phyloP scores from a whole-genome alignment of 2,888 invertebrate genomes.

The Trichogramma evanescens region DNA sequence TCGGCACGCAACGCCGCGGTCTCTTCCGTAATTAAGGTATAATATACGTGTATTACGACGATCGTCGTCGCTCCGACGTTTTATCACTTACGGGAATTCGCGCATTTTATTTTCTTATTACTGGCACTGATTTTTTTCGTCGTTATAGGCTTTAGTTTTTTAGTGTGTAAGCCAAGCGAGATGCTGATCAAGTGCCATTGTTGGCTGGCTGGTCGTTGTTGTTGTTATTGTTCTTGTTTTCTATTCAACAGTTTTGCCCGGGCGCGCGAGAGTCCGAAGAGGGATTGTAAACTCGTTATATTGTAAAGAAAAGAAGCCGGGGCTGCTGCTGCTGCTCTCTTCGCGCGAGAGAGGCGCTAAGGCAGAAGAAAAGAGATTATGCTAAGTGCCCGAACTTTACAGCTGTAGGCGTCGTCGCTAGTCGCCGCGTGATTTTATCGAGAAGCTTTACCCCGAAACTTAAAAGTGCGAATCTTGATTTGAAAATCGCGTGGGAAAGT shows the following conservation, averaged over 20 bases:
- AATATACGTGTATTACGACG: background rate
- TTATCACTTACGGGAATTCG: background rate
- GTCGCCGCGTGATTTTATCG: no score
- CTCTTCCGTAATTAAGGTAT: no score
- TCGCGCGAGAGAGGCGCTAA: no score
- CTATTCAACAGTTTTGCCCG: background rate
- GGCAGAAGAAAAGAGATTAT: conserved; percentile 8
- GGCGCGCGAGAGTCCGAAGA: background rate
- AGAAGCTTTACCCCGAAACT: no score
- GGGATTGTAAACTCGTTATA: conserved; percentile 22
- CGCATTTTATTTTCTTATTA: background rate
- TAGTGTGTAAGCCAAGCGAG: no score
- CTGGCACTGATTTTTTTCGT: background rate
- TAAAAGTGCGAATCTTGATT: no score
- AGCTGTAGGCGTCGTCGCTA: conserved; percentile 1
- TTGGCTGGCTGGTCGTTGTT: no score
- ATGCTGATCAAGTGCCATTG: no score
- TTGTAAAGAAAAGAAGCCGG: background rate
- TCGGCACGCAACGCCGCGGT: background rate
- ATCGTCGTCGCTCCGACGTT: background rate
- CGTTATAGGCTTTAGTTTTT: background rate
- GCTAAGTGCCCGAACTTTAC: conserved; percentile 17
- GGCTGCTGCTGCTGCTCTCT: no score
- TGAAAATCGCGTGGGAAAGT: no score
- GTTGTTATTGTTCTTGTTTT: no score